Percentiles rank a stretch among this genome's conserved stretches.
Evolutionary conservation across 2,797 vertebrate species (phyloP).

Genomic region (Manis crassicaudata): DNA sequence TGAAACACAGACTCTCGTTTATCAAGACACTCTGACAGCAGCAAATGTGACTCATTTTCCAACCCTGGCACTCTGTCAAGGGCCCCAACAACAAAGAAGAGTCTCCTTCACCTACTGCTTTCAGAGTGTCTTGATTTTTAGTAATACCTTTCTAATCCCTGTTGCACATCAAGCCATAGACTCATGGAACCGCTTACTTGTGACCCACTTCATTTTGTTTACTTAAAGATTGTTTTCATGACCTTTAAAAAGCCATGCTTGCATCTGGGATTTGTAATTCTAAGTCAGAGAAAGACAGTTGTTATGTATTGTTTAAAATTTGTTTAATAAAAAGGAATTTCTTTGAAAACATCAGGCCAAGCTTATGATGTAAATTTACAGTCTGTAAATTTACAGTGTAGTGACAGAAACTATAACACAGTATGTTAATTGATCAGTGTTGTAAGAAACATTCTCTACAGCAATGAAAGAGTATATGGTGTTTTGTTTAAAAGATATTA

Average conservation of each 20-base stretch:
- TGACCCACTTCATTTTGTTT: conserved; percentile 63
- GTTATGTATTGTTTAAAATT: conserved; percentile 78
- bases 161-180: not conserved
- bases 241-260: conserved; percentile 61
- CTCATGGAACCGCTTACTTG: not conserved
- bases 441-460: conserved; percentile 50
- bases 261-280: conserved; percentile 78
- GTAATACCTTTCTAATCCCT: not conserved
- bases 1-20: not conserved
- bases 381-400: conserved; percentile 75
- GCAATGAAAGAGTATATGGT: conserved; percentile 54
- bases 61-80: not conserved
- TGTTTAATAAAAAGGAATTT: conserved; percentile 79
- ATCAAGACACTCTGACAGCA: not conserved
- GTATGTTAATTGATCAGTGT: conserved; percentile 67
- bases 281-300: conserved; percentile 74
- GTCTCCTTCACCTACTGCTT: not conserved
- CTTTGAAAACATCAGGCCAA: conserved; percentile 77
- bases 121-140: not conserved
- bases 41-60: not conserved
- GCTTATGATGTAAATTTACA: conserved; percentile 75
- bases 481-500: conserved; percentile 70
- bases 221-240: conserved; percentile 69
- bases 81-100: too few species aligned
- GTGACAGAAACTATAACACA: conserved; percentile 77